Evolutionary conservation across 2,797 vertebrate species (phyloP), one percentile per base, ranked within the genome.

Genomic region (Schizopygopsis malacanthus): DNA sequence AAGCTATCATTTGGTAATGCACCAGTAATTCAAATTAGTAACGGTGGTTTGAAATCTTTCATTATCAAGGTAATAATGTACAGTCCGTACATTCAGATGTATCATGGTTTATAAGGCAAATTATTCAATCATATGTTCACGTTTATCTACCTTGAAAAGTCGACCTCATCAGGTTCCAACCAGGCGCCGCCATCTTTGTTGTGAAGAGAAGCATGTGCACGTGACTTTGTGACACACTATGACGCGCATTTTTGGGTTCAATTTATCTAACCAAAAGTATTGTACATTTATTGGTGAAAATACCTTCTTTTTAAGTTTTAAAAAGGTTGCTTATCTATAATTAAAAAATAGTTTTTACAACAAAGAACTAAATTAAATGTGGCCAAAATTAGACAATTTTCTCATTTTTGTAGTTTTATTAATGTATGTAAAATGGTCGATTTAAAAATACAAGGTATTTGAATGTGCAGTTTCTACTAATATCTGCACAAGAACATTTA

Each of bases 111-210:
- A 13, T 10, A n/a, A 77, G 1, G 28, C 2, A 8, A 33, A 33
- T 65, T 65, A 50, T 11, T 3, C 2, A 41, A 73, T 70, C 12
- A 4, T 41, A 4, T 2, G 10, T 39, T 10, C 80, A 47, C 11
- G 25, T 56, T 39, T 9, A 37, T 47, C 89, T 94, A 96, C 96
- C 95, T 93, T 86, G 89, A 0, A 25, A 8, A 41, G 61, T 78
- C 37, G 91, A 89, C 89, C 93, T 89, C 0, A 83, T 12, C 8
- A 86, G n/a, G 8, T 59, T 89, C 33, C 83, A 1, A 71, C 76
- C 91, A 87, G 88, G 50, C 11, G 92, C 93, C 77, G 95, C 95
- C 96, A 96, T 96, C 78, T 94, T 95, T 88, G 87, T 90, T 90
- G 50, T n/a, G 1, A 22, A 59, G 20, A 52, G n/a, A 33, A 50